phyloP scores from a whole-genome alignment of 2,888 invertebrate species.

The Chesias legatella region DNA sequence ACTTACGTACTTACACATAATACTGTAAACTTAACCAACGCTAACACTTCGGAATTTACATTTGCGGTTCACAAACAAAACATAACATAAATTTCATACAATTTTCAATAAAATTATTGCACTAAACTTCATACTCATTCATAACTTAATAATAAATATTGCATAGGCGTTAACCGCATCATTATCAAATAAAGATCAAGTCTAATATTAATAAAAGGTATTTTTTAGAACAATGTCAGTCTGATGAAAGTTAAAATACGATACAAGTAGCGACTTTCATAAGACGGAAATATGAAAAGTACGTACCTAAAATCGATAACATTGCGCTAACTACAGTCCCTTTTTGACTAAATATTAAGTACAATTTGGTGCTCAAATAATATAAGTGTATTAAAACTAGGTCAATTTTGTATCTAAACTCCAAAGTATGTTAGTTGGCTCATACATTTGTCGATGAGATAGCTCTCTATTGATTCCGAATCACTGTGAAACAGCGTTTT shows the following conservation, averaged over 20 bases:
- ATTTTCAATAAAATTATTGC: constrained; percentile 78
- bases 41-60: constrained; percentile 54
- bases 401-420: constrained; percentile 74
- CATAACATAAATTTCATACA: constrained; percentile 75
- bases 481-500: too few relatives aligned
- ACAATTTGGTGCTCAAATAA: constrained; percentile 80
- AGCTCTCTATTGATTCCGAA: constrained; percentile 39
- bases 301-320: constrained; percentile 54
- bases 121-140: constrained; percentile 69
- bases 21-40: constrained; percentile 71
- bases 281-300: constrained; percentile 45
- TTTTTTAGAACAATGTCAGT: constrained; percentile 72
- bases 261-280: constrained; percentile 48
- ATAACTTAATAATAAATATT: constrained; percentile 79
- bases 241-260: constrained; percentile 64
- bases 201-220: constrained; percentile 67
- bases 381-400: constrained; percentile 71
- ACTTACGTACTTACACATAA: constrained; percentile 72
- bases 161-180: constrained; percentile 72
- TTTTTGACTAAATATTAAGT: constrained; percentile 79
- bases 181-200: constrained; percentile 64
- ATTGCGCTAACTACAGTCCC: constrained; percentile 55
- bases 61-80: constrained; percentile 58
- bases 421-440: constrained; percentile 59
- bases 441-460: constrained; percentile 53